Evolutionary conservation across 1,140 invertebrate genomes (phyloP).

Genomic region (Polyergus mexicanus): DNA sequence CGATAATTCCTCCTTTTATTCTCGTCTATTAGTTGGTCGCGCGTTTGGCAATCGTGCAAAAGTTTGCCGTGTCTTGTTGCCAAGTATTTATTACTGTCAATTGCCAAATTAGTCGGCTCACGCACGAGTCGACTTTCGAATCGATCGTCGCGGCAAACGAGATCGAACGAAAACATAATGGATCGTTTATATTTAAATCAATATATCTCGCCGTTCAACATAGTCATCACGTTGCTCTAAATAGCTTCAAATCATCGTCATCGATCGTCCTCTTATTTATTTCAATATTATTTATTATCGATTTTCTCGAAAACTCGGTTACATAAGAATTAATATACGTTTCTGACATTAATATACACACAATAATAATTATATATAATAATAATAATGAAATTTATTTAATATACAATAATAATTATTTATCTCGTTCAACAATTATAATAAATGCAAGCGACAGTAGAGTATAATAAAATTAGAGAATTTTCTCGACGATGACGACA

Average conservation of each 20-base stretch:
- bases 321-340: neutral
- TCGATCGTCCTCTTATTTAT: constrained; percentile 37
- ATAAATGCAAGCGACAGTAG: neutral
- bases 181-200: constrained; percentile 72
- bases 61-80: constrained; percentile 51
- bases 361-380: no score
- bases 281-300: constrained; percentile 37
- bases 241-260: neutral
- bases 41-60: constrained; percentile 65
- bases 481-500: neutral
- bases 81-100: constrained; percentile 72
- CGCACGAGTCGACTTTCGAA: constrained; percentile 68
- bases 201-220: constrained; percentile 20
- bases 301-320: neutral
- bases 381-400: no score
- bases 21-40: neutral
- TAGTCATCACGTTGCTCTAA: constrained; percentile 5
- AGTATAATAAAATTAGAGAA: neutral
- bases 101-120: constrained; percentile 69
- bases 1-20: neutral
- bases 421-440: neutral
- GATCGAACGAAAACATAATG: constrained; percentile 46
- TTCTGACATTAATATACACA: neutral
- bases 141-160: constrained; percentile 28
- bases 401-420: neutral